Conservation (phyloP, 1,140 invertebrate species). For the Aphaenogaster floridana region DNA sequence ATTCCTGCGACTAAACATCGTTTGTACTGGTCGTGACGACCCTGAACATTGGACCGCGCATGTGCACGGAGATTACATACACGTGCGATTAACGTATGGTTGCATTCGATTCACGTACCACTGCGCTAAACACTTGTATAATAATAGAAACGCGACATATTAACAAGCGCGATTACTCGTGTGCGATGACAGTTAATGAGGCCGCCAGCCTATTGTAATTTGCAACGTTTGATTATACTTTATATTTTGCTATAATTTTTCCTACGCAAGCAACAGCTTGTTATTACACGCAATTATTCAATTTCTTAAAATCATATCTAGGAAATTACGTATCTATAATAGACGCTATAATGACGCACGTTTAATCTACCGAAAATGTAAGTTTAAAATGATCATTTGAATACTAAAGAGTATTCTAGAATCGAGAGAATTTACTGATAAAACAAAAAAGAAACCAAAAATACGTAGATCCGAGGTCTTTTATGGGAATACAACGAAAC, state of each 20-base stretch:
- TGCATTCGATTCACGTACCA: conserved; percentile 76
- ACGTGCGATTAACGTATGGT: conserved; percentile 78
- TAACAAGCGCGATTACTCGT: conserved; percentile 68
- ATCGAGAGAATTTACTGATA: not conserved
- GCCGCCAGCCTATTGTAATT: not conserved
- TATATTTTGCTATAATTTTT: not conserved
- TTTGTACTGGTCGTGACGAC: conserved; percentile 68
- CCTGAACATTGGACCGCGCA: conserved; percentile 2
- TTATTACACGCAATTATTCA: not conserved
- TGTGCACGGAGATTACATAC: conserved; percentile 59
- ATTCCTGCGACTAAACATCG: conserved; percentile 78
- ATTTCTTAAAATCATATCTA: not conserved
- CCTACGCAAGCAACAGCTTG: not conserved
- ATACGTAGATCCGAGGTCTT: conserved; percentile 32
- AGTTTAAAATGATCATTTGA: not conserved
- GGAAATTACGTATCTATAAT: not conserved
- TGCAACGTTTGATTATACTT: not conserved
- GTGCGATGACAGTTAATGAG: conserved; percentile 10
- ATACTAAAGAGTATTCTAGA: not conserved
- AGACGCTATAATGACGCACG: not conserved
- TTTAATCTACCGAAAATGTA: conserved; percentile 9
- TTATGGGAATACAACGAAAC: conserved; percentile 63
- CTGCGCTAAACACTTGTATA: conserved; percentile 75
- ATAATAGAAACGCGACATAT: conserved; percentile 70
- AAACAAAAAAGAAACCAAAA: not conserved